Base-by-base conservation (phyloP, 1,140 invertebrate species). In the Centruroides vittatus region DNA sequence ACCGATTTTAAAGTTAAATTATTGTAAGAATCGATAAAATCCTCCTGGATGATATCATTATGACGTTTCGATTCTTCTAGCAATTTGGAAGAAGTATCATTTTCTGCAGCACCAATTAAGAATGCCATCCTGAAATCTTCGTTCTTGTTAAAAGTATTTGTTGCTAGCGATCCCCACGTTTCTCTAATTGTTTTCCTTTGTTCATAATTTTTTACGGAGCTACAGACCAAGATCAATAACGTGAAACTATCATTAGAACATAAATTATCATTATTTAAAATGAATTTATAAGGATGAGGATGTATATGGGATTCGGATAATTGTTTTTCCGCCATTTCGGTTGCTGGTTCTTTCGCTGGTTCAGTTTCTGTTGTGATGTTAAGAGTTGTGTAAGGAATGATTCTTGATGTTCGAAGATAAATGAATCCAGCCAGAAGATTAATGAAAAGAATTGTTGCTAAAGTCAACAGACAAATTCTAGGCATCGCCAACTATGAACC, bases 181-280 rank as follows among this genome's bases (percentile, higher is more conserved):
- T 86, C 80, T 65, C 89, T 76, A 61, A 91, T 89, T 11, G 84
- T 84, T 55, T 73, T 69, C 35, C 87, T 75, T 54, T 78, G 75
- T 41, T 81, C 77, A 61, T 83, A 79, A 73, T 89, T 84, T 3
- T 69, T 68, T 0, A 86, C 80, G 11, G 83, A 79, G 0, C 87
- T 87, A 68, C 82, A 86, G 0, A 89, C 81, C 13, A 88, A 77
- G 57, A 90, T 81, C 7, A 89, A 71, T n/a, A 89, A 73, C 46
- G 64, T 55, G 10, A 66, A 52, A 2, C 69, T 70, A 5, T 51
- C 46, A 50, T 41, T 34, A 5, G 61, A 62, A 51, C 61, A 62
- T 8, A 62, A 47, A 56, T 59, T 54, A 34, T 12, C 5, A 41
- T 52, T 52, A 51, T 62, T 59, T 11, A 59, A 7, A 1, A 52